Evolutionary conservation across 2,888 invertebrate species (phyloP).

Genomic region (Epistrophe grossulariae): DNA sequence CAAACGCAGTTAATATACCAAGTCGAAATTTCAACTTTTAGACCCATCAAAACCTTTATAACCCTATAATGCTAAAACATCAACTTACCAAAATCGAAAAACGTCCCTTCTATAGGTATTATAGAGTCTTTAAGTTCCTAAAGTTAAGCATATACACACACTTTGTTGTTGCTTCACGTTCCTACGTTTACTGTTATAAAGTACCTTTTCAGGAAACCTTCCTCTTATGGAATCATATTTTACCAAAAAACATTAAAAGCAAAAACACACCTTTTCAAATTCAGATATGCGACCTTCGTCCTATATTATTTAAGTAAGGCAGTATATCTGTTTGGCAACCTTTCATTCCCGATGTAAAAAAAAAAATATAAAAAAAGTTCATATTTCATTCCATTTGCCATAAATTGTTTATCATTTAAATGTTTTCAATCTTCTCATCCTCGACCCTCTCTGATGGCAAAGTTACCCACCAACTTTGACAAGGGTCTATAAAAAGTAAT

Average conservation of each 20-base stretch:
- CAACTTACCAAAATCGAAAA: conserved; percentile 27
- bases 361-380: conserved; percentile 12
- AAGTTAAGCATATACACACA: neutral
- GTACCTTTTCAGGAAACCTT: neutral
- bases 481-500: conserved; percentile 43
- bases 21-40: neutral
- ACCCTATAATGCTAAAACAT: neutral
- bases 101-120: no score
- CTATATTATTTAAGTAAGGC: neutral
- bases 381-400: conserved; percentile 53
- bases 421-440: conserved; percentile 11
- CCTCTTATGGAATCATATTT: conserved; percentile 1
- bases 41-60: conserved; percentile 15
- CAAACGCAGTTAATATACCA: neutral
- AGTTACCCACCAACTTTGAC: conserved; percentile 20
- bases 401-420: conserved; percentile 57
- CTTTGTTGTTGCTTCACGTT: neutral
- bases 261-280: conserved; percentile 29
- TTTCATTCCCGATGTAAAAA: neutral
- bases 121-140: no score
- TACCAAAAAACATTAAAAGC: neutral
- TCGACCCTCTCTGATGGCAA: neutral
- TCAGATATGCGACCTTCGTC: conserved; percentile 16
- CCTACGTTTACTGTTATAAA: neutral
- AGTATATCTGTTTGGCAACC: conserved; percentile 13